These are phyloP conservation scores for Drosophila biarmipes DNA, from an alignment of 1,140 invertebrate species.

Conservation along the genomic window DNA sequence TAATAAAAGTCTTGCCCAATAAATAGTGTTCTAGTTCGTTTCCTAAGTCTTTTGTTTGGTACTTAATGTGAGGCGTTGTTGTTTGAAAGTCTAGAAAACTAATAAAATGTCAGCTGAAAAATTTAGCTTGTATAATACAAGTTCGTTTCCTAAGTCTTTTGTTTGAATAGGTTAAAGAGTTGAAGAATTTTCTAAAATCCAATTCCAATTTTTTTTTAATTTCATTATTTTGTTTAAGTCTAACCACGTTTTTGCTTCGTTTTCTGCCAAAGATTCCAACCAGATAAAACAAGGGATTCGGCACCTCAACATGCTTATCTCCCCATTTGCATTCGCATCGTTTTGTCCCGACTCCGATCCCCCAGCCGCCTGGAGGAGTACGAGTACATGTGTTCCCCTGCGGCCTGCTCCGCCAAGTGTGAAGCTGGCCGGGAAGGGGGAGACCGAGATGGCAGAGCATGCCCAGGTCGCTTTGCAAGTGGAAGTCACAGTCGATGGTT, in stretches of 20 bases:
- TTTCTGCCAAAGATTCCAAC: neutral
- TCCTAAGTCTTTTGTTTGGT: neutral
- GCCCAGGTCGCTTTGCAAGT: constrained; percentile 20
- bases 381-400: constrained; percentile 17
- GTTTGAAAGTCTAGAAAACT: too few species aligned
- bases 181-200: too few species aligned
- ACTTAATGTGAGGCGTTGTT: neutral
- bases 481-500: constrained; percentile 31
- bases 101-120: too few species aligned
- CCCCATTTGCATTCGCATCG: constrained; percentile 12
- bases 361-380: constrained; percentile 4
- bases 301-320: neutral
- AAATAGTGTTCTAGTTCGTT: neutral
- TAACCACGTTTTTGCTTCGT: neutral
- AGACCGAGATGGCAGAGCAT: constrained; percentile 19
- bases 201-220: neutral
- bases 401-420: constrained; percentile 24
- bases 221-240: neutral
- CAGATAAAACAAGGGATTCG: neutral
- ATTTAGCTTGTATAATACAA: too few species aligned
- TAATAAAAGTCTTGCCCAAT: too few species aligned
- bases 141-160: too few species aligned
- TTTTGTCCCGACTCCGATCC: constrained; percentile 16
- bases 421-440: constrained; percentile 16
- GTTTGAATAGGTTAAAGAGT: too few species aligned